Evolutionary conservation across 1,140 invertebrate species (phyloP), one percentile per base, ranked within the genome.

Genomic region (Homalodisca vitripennis): DNA sequence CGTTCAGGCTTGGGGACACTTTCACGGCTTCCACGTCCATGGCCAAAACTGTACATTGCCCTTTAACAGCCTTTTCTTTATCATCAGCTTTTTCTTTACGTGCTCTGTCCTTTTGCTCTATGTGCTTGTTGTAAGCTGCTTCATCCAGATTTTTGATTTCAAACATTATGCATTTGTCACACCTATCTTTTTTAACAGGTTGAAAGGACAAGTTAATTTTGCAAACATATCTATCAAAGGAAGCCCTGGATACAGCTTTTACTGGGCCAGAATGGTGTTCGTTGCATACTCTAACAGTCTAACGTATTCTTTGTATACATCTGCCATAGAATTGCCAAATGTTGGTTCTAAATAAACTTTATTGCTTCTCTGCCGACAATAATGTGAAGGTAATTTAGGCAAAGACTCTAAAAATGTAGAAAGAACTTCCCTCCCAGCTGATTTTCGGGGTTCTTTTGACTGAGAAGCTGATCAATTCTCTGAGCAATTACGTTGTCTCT

Each of bases 21-120:
- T 79, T 78, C n/a, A 81, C 79, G 51, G 78, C 76, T 76, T 80
- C 74, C n/a, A 80, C 53, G 76, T 81, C 80, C 65, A 75, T 74
- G n/a, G 75, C 77, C n/a, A 79, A 62, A 41, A 74, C 69, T 70
- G 71, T 57, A 60, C 67, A 60, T 55, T 75, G 62, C 47, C 70
- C 70, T 47, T 70, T 48, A 46, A 57, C 26, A 60, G 70, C 73
- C 51, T 55, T 64, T 67, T 68, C 51, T 63, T 75, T 78, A 65
- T 77, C 74, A 41, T 62, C 53, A 60, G 67, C 51, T 69, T 76
- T 76, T 72, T 74, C 74, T 20, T 65, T 46, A 67, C 72, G 67
- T 32, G 70, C 70, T 32, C 53, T 32, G 2, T 73, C 70, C 69
- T 77, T 77, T 67, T 73, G 73, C 20, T n/a, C 29, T 29, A 73